Evolutionary conservation across 64 coral and sea anemone species (phyloP), one percentile per base, ranked within the genome.

Genomic region (Actinia tenebrosa): DNA sequence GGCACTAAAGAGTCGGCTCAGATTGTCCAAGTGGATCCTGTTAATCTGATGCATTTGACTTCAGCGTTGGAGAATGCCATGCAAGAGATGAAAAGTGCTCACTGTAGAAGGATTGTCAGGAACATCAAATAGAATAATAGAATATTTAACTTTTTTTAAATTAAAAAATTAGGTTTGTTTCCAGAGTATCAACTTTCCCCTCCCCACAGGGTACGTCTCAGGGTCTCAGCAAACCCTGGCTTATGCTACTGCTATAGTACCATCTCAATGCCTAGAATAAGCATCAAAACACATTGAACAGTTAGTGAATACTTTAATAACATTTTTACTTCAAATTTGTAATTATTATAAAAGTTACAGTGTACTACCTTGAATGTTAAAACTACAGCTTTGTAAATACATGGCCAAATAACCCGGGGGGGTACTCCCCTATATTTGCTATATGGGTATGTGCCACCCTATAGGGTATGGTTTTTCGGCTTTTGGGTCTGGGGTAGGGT

Each of bases 1-100:
- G 97, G 93, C 71, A 88, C 90, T 0, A 88, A 88, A 22, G 60
- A 84, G 17, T 86, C 69, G 44, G 86, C 91, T 13, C 63, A 99
- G 14, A 86, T 95, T 64, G 45, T 99, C 15, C 97, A 99, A 82
- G 92, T 93, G 45, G 97, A 99, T 80, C 97, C 97, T 27, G 93
- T 95, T 44, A 99, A 99, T 64, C 89, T 99, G 53, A 64, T 99
- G 90, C 97, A 99, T 66, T 85, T 99, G 13, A 99, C 97, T 1
- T 46, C 93, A 17, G 77, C 86, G 56, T 52, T 99, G 75, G 97
- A 99, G 50, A 93, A 71, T 82, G 97, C 97, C 7, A 85, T 99
- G 91, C 93, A 92, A 25, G 97, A 99, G 80, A 99, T 99, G 97
- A 99, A 99, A 78, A 95, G 85, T 68, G 93, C 93, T 23, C 93